Conservation (phyloP, 35 echinoderm and acorn worm genomes). For the Eucidaris tribuloides region DNA sequence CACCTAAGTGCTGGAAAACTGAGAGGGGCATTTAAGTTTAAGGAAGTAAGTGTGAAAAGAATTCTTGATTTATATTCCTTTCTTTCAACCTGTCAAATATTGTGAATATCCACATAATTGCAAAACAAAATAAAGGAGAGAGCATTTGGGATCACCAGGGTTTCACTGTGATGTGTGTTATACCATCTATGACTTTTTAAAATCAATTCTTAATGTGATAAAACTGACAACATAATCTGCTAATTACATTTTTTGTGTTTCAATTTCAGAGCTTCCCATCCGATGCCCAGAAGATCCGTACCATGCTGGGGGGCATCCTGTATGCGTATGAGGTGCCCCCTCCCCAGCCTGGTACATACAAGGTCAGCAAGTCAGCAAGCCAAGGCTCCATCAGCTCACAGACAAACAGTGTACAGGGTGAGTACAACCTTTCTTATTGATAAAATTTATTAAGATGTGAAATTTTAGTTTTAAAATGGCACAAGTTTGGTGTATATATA, state of each 20-base stretch:
- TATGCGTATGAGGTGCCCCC: constrained; percentile 92
- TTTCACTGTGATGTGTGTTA: too few species aligned
- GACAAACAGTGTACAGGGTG: constrained; percentile 21
- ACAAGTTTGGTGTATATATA: not conserved
- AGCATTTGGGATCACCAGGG: too few species aligned
- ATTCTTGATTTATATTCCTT: too few species aligned
- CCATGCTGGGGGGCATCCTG: constrained; percentile 70
- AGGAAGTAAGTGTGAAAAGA: too few species aligned
- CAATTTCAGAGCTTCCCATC: constrained; percentile 86
- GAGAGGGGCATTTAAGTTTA: too few species aligned
- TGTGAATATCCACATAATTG: too few species aligned
- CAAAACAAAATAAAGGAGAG: too few species aligned
- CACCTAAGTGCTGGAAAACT: too few species aligned
- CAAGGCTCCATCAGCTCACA: constrained; percentile 16
- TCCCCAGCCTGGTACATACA: not conserved
- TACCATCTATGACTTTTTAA: too few species aligned
- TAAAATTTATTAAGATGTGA: too few species aligned
- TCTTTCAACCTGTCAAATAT: too few species aligned
- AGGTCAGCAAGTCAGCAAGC: constrained; percentile 22
- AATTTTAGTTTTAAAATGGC: not conserved
- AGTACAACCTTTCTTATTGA: not conserved
- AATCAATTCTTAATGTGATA: not conserved
- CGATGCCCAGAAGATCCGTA: constrained; percentile 90
- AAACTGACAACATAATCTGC: not conserved
- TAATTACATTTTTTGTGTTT: constrained; percentile 1